Evolutionary conservation across 1,140 invertebrate genomes (phyloP), one percentile per base, ranked within the genome.

Genomic region (Drosophila grimshawi): DNA sequence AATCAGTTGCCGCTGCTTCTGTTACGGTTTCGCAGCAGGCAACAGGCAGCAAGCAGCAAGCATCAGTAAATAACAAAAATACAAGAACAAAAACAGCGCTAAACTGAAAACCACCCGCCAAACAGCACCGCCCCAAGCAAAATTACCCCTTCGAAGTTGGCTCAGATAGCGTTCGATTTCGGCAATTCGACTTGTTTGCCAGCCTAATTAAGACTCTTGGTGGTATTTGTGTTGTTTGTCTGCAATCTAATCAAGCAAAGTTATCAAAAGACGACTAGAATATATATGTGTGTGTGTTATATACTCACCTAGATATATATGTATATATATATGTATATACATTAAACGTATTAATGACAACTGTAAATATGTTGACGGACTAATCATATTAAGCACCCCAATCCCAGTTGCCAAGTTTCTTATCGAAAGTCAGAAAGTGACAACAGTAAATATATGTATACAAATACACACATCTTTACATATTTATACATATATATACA

Each of bases 181-280:
- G 82, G 80, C 82, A 88, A 83, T 83, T 78, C 72, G 73, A 57
- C 69, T 67, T 88, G 83, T 88, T 88, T 85, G 80, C 65, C 57
- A 75, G 85, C 73, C 85, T 89, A 89, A 88, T 88, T 88, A 88
- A 89, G 80, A 67, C 85, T 64, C 46, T 80, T 68, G 76, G 76
- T 52, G 67, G 70, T 67, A 72, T 88, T 76, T 63, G 66, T 45
- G 52, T 56, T 69, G 63, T 67, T 49, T 78, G 49, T 81, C 64
- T 74, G 83, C 63, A 89, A 86, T 86, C 83, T 86, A 89, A 86
- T 86, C 83, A 56, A 66, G 48, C 52, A 57, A 80, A 89, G 65
- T 86, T 89, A 89, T 86, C 85, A 83, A 77, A 62, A 76, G 62
- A 65, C 46, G 33, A 59, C 11, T 11, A 19, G 19, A 19, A 19